A percentile compares a stretch with the other conserved stretches of the same genome.
phyloP scores from a whole-genome alignment of 2,797 vertebrate species.

The Odontamblyopus rebecca region DNA sequence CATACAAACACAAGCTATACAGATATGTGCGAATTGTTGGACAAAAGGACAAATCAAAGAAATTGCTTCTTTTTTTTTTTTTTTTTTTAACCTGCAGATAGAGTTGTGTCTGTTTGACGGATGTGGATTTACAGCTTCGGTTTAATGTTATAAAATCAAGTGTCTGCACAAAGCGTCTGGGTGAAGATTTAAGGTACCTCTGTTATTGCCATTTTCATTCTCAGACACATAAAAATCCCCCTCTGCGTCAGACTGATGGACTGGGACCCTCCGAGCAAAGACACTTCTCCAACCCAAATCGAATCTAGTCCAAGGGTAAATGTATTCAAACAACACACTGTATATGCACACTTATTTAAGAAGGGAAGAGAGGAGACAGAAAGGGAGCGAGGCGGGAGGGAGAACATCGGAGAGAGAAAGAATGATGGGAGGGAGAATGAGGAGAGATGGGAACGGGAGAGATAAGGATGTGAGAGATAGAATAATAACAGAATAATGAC shows the following conservation, averaged over 20 bases:
- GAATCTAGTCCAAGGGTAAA: not conserved
- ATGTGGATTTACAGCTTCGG: conserved; percentile 43
- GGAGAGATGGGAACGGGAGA: too few species aligned
- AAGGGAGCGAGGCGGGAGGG: too few species aligned
- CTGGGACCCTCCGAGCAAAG: conserved; percentile 3
- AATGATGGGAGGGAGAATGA: too few species aligned
- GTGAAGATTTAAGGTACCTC: conserved; percentile 35
- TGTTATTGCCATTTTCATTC: conserved; percentile 23
- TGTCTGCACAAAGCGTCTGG: conserved; percentile 27
- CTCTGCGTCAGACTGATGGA: conserved; percentile 11
- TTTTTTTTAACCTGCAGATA: not conserved
- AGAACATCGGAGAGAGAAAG: too few species aligned
- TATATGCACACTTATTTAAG: too few species aligned
- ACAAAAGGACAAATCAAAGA: not conserved
- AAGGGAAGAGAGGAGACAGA: too few species aligned
- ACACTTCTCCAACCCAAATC: not conserved
- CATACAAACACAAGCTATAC: not conserved
- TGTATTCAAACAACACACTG: not conserved
- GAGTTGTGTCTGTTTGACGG: conserved; percentile 22
- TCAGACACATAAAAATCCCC: conserved; percentile 22
- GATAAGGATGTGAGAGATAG: too few species aligned
- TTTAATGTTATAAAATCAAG: conserved; percentile 38
- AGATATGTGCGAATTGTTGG: not conserved
- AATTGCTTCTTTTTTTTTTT: not conserved
- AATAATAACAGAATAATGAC: too few species aligned